Percentiles rank a stretch among this genome's conserved stretches.
These are phyloP conservation scores for Eutrigla gurnardus DNA, from an alignment of 2,797 vertebrate species.

Conservation along the genomic window DNA sequence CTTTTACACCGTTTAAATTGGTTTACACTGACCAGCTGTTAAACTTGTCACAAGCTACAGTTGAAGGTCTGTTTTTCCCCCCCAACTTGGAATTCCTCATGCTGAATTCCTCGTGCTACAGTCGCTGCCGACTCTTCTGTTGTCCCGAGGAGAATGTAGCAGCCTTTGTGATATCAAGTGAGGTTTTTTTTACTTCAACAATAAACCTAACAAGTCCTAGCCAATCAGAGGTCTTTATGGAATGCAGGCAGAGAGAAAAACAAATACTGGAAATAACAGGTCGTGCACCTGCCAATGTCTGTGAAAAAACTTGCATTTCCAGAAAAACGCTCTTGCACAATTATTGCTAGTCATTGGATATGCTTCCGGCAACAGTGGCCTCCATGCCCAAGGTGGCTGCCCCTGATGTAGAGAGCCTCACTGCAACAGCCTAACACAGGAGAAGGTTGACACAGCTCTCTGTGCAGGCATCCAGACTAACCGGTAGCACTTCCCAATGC, in stretches of 20 bases:
- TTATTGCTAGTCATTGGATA: too few relatives aligned
- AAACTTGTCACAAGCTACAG: conserved; percentile 19
- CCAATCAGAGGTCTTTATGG: not conserved
- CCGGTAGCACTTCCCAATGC: too few relatives aligned
- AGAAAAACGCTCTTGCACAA: too few relatives aligned
- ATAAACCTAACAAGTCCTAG: not conserved
- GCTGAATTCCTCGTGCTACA: conserved; percentile 10
- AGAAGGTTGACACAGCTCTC: not conserved
- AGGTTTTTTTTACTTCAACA: not conserved
- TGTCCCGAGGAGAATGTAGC: not conserved
- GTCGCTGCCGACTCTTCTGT: not conserved
- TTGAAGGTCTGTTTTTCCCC: not conserved
- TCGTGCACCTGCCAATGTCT: too few relatives aligned
- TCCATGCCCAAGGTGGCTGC: too few relatives aligned
- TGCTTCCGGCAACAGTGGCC: too few relatives aligned
- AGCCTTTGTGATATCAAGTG: too few relatives aligned
- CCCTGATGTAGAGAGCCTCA: too few relatives aligned
- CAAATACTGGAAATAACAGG: too few relatives aligned
- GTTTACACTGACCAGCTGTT: conserved; percentile 13
- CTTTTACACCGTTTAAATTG: not conserved
- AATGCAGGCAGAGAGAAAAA: too few relatives aligned
- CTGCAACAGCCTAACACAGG: too few relatives aligned
- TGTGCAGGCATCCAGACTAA: not conserved
- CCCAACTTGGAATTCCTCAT: conserved; percentile 2
- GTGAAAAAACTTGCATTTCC: too few relatives aligned